Evolutionary conservation across 1,140 invertebrate genomes (phyloP), one percentile per base, ranked within the genome.

Genomic region (Lasioglossum baleicum): DNA sequence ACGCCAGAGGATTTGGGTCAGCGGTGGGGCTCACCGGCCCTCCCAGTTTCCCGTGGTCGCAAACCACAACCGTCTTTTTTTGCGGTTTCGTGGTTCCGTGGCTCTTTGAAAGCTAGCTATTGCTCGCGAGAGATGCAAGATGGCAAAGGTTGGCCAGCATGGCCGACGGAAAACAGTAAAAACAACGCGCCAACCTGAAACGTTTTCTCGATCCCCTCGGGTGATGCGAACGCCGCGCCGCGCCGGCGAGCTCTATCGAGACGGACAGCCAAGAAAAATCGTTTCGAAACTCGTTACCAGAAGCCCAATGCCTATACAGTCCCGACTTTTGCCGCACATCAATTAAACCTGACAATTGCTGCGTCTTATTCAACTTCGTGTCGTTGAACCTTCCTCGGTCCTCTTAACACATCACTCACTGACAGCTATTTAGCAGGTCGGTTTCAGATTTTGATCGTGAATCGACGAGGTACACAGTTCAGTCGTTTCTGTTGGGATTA

Each of bases 1-100:
- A 79, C 74, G 83, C 73, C 77, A 61, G 80, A 76, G 75, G 86
- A 90, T 89, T 83, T 89, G 82, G 88, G 88, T 89, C 88, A 89
- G 83, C 83, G 82, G 81, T 82, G 85, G 81, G 82, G 83, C 82
- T 64, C 74, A 74, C 65, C 77, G 83, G 83, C 80, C 84, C 83
- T 88, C 83, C 87, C 83, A 84, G 84, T 88, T 89, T 88, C 87
- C 84, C 87, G 82, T 88, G 70, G 64, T 83, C 70, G 85, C 71
- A 74, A 86, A 84, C 79, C 85, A 73, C 88, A 87, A 83, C 79
- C 69, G 75, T 66, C 76, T 83, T 83, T 67, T 87, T 83, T 81
- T 88, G 88, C 85, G 87, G 88, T 88, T 85, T 89, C 61, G 76
- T 77, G 69, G 85, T 20, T 58, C n/a, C 71, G 83, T 69, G 26